Base-by-base conservation (phyloP, 1,140 invertebrate species). In the Neotoxoptera formosana region DNA sequence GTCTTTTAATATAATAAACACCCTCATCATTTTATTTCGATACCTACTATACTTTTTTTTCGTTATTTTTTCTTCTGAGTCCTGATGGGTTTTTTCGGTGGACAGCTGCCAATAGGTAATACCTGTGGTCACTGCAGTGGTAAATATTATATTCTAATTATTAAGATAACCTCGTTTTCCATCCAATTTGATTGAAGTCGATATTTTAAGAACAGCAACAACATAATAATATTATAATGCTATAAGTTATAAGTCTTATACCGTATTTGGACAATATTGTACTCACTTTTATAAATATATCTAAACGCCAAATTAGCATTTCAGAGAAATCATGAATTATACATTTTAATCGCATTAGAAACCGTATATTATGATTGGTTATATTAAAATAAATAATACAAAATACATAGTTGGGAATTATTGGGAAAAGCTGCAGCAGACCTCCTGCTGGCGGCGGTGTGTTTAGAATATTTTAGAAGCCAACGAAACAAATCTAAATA, bases 301-400 rank as follows among this genome's bases (percentile, higher is more conserved):
- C 17, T 76, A 76, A n/a, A 76, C 60, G 30, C 11, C n/a, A 30
- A 17, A n/a, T n/a, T 76, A n/a, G 60, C 14, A 76, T 76, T 7
- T n/a, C n/a, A n/a, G n/a, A 76, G 60, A 76, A 76, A 76, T n/a
- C 60, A n/a, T 76, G 60, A 76, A 76, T 76, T 76, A 76, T 76
- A n/a, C 60, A 76, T 76, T 76, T 76, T 76, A n/a, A 76, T n/a
- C 60, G 60, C 17, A 76, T n/a, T 67, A 67, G 30, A n/a, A 67
- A n/a, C 14, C 14, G 14, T 30, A 67, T 67, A 17, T 17, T 76
- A 76, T 76, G 14, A n/a, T 76, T n/a, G 17, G 14, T n/a, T 48
- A 48, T 76, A 76, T 76, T 76, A n/a, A 76, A 76, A n/a, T 76
- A 76, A 76, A 76, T 4, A 67, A 67, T 67, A 67, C 6, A 67